Evolutionary conservation across 2,113 vertebrate genomes (phyloP), one percentile per base, ranked within the genome.

Genomic region (Erythrocercus mccallii): DNA sequence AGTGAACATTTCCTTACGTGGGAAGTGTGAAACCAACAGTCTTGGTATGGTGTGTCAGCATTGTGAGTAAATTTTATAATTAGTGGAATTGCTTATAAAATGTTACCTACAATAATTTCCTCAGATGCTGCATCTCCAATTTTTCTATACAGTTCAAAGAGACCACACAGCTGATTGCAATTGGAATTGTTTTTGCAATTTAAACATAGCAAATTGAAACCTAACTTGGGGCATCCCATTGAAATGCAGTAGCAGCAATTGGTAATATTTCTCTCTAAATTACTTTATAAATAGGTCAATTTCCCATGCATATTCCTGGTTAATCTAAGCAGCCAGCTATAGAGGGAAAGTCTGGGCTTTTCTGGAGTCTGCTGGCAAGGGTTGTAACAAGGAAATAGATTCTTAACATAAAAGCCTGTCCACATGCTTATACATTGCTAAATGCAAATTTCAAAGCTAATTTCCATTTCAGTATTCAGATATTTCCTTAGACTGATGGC

Each of bases 1-100:
- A 51, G 71, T 93, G 87, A 95, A 68, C 47, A 11, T 70, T 94
- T 90, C 60, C 86, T 86, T 84, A 78, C 0, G 37, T 94, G 92
- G 72, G 88, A 95, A 81, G 92, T 81, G 69, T 81, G 94, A 95
- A 97, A 50, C n/a, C 82, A 94, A 81, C 80, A 81, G 56, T 69
- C 79, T 88, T 92, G 82, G 71, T 76, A 21, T 44, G 62, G 30
- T 70, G 54, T 88, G 78, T 66, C 11, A 24, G 87, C 10, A 3
- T 61, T 90, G 50, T 71, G 42, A 76, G 45, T 79, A 68, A 69
- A 89, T 69, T 50, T 82, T 54, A 33, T 89, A 82, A 85, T 69
- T 56, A 62, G 23, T 18, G 87, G n/a, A 40, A 60, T 89, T 89
- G 51, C 48, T 84, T 94, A 76, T 61, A 79, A 70, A 81, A 82